phyloP scores from a whole-genome alignment of 1,140 invertebrate genomes.

The silkworm (Bombyx mori) region ASM3026992v2 NC_085120.1:8631001-8631500 shows the following conservation, averaged over 20 bases:
- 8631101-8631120: constrained; percentile 40
- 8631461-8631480: constrained; percentile 66
- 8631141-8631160: constrained; percentile 46
- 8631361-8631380: constrained; percentile 46
- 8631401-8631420: constrained; percentile 76
- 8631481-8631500: constrained; percentile 83
- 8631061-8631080: constrained; percentile 61
- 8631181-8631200: constrained; percentile 75
- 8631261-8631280: constrained; percentile 55
- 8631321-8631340: constrained; percentile 67
- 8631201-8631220: constrained; percentile 66
- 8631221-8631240: constrained; percentile 57
- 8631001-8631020: constrained; percentile 80
- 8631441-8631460: constrained; percentile 69
- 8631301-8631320: constrained; percentile 64
- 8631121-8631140: constrained; percentile 37
- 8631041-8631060: constrained; percentile 71
- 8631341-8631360: constrained; percentile 56
- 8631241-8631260: constrained; percentile 24
- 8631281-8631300: constrained; percentile 58
- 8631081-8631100: constrained; percentile 61
- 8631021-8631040: constrained; percentile 79
- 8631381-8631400: constrained; percentile 41
- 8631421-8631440: constrained; percentile 76
- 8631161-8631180: constrained; percentile 72